A percentile compares a stretch with the other conserved stretches of the same genome.
phyloP scores from a whole-genome alignment of 2,888 invertebrate species.

The Pecten maximus region DNA sequence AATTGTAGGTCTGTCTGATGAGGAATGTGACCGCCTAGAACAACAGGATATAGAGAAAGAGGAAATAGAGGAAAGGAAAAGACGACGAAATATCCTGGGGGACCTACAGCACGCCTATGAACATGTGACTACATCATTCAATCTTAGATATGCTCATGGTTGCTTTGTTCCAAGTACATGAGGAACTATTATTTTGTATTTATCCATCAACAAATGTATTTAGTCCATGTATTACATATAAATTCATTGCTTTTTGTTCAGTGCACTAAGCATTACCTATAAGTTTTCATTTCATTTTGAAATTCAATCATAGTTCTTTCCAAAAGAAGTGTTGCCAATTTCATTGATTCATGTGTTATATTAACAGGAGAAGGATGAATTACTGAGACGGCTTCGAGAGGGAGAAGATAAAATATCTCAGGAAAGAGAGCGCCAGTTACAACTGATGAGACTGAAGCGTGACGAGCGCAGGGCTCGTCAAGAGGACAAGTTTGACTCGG shows the following conservation, averaged over 20 bases:
- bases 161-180: no score
- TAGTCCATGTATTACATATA: neutral
- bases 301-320: neutral
- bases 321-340: neutral
- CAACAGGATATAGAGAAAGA: constrained; percentile 69
- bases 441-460: constrained; percentile 68
- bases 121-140: constrained; percentile 59
- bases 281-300: no score
- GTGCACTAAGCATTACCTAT: no score
- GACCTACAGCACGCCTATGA: constrained; percentile 73
- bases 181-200: no score
- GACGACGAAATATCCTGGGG: constrained; percentile 69
- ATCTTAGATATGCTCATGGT: neutral
- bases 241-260: neutral
- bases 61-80: constrained; percentile 70
- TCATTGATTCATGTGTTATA: neutral
- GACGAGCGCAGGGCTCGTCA: constrained; percentile 71
- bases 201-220: no score
- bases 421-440: constrained; percentile 68
- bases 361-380: constrained; percentile 73
- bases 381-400: constrained; percentile 66
- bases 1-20: constrained; percentile 70
- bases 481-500: constrained; percentile 74
- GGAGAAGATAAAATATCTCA: constrained; percentile 62
- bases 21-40: constrained; percentile 73